Percentiles rank a stretch among this genome's conserved stretches.
Conservation (phyloP, 2,113 vertebrate species). For the Tringa solitaria region DNA sequence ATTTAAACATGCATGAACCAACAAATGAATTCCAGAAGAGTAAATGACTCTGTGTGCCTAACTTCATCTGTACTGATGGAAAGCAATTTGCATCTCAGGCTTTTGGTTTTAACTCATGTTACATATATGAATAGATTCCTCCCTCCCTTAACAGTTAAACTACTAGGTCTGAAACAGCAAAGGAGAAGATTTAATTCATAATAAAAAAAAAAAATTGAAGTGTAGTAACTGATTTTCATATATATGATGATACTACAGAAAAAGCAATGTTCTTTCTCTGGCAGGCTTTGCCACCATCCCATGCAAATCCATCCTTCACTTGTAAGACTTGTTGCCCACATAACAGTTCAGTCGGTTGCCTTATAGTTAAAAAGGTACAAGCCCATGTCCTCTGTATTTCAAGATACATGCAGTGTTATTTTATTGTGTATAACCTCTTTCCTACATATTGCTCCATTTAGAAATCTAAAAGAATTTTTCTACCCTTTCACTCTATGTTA, state of each 20-base stretch:
- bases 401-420: accelerated
- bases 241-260: background rate
- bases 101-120: background rate
- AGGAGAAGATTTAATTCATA: background rate
- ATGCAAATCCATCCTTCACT: background rate
- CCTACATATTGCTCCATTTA: background rate
- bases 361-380: background rate
- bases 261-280: background rate
- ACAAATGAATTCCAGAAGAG: background rate
- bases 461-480: background rate
- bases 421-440: background rate
- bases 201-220: background rate
- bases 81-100: background rate
- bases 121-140: background rate
- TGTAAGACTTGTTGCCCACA: background rate
- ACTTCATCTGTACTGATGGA: background rate
- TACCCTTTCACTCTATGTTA: background rate
- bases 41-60: background rate
- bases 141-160: background rate
- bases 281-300: background rate
- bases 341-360: background rate
- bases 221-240: background rate
- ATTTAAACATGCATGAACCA: background rate
- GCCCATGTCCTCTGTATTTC: background rate
- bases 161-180: background rate